Percentiles rank a stretch among this genome's conserved stretches.
Conservation (phyloP, 2,888 invertebrate species). For the Eugnorisma glareosa region DNA sequence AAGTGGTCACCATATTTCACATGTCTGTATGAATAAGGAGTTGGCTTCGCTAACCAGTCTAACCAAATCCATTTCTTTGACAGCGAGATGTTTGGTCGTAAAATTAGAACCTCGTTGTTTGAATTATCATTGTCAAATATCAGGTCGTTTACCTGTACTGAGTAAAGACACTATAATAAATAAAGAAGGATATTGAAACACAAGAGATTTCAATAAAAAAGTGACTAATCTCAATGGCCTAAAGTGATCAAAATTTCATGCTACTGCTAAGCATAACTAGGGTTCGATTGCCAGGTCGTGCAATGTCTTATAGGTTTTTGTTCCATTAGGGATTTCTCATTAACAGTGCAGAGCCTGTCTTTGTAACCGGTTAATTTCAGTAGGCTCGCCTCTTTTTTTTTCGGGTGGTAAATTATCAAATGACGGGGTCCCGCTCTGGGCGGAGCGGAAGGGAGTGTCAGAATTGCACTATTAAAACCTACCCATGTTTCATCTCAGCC, state of each 20-base stretch:
- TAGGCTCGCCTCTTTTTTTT: too few species aligned
- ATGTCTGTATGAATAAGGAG: constrained; percentile 38
- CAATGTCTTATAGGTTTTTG: background rate
- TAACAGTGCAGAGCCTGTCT: background rate
- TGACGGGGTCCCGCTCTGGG: too few species aligned
- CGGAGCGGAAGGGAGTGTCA: too few species aligned
- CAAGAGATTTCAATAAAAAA: background rate
- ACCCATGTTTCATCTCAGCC: too few species aligned
- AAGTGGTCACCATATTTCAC: constrained; percentile 48
- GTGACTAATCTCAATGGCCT: background rate
- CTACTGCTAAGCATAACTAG: background rate
- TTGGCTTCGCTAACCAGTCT: constrained; percentile 45
- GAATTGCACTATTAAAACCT: too few species aligned
- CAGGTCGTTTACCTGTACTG: constrained; percentile 23
- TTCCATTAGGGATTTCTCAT: background rate
- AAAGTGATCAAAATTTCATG: background rate
- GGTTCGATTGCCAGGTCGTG: background rate
- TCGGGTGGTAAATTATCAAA: too few species aligned
- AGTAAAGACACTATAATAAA: background rate
- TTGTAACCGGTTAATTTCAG: background rate
- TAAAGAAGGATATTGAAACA: background rate
- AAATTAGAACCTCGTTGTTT: constrained; percentile 47
- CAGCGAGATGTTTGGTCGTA: constrained; percentile 26
- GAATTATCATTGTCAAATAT: constrained; percentile 44
- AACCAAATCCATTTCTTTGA: constrained; percentile 13